A percentile compares a stretch with the other conserved stretches of the same genome.
These are phyloP conservation scores for Ptychadena robeensis DNA, from an alignment of 2,797 vertebrate genomes.

Conservation along the genomic window DNA sequence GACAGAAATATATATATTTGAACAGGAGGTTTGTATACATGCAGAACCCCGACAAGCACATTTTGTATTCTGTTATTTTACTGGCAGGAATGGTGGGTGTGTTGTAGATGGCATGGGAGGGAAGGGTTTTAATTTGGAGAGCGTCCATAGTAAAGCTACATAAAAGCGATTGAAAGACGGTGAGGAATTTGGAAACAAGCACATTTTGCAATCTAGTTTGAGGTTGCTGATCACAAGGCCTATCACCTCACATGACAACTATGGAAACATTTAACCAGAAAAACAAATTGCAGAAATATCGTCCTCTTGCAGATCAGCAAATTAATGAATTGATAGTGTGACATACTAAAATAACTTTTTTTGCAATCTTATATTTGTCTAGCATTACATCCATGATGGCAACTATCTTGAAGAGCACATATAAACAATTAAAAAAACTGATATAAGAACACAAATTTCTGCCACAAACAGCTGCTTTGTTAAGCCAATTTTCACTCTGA, in stretches of 20 bases:
- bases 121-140: conserved; percentile 54
- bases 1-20: conserved; percentile 17
- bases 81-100: conserved; percentile 42
- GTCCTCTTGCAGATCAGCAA: neutral
- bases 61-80: conserved; percentile 35
- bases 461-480: too few relatives aligned
- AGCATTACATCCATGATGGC: too few relatives aligned
- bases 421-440: too few relatives aligned
- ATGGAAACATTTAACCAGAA: conserved; percentile 45
- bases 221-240: conserved; percentile 53
- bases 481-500: too few relatives aligned
- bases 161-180: conserved; percentile 50
- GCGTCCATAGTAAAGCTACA: conserved; percentile 59
- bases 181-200: conserved; percentile 63
- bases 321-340: neutral
- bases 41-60: conserved; percentile 1
- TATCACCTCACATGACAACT: conserved; percentile 53
- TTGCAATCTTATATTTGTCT: too few relatives aligned
- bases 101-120: neutral
- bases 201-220: conserved; percentile 64
- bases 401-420: too few relatives aligned
- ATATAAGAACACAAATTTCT: too few relatives aligned
- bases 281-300: neutral
- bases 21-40: conserved; percentile 19
- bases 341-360: neutral